These are phyloP conservation scores for Pitangus sulphuratus DNA, from an alignment of 2,797 vertebrate genomes.

Conservation along the genomic window DNA sequence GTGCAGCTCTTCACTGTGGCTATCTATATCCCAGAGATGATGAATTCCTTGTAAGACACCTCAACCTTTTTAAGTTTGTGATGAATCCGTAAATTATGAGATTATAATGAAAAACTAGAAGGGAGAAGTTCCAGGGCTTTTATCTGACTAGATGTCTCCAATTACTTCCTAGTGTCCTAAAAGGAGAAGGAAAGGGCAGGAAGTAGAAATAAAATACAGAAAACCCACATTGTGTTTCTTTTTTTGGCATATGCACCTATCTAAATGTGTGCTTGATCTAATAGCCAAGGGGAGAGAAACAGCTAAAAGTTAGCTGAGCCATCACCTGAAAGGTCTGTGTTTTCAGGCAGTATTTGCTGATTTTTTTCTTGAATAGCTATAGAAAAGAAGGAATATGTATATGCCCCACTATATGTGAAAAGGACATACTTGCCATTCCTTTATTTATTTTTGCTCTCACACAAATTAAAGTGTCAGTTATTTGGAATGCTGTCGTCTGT, in stretches of 20 bases:
- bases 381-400: constrained; percentile 25
- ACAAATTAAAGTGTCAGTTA: constrained; percentile 73
- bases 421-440: constrained; percentile 63
- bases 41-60: constrained; percentile 1
- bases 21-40: constrained; percentile 27
- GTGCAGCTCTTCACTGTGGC: constrained; percentile 59
- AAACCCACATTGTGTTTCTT: neutral
- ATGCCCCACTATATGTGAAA: constrained; percentile 31
- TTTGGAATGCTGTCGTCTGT: constrained; percentile 75
- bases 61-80: constrained; percentile 31
- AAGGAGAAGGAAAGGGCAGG: neutral
- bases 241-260: constrained; percentile 47
- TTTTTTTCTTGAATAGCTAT: constrained; percentile 41
- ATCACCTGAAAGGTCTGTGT: constrained; percentile 6
- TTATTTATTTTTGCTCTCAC: constrained; percentile 74
- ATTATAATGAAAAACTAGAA: neutral
- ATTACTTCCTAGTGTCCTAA: neutral
- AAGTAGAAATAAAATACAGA: neutral
- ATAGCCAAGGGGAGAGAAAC: constrained; percentile 21
- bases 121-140: neutral
- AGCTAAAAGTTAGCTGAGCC: neutral
- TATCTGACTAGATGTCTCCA: neutral
- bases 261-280: constrained; percentile 14
- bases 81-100: constrained; percentile 18
- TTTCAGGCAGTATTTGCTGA: constrained; percentile 43